These are phyloP conservation scores for Gyps fulvus DNA, from an alignment of 2,113 vertebrate species.

Conservation along the genomic window DNA sequence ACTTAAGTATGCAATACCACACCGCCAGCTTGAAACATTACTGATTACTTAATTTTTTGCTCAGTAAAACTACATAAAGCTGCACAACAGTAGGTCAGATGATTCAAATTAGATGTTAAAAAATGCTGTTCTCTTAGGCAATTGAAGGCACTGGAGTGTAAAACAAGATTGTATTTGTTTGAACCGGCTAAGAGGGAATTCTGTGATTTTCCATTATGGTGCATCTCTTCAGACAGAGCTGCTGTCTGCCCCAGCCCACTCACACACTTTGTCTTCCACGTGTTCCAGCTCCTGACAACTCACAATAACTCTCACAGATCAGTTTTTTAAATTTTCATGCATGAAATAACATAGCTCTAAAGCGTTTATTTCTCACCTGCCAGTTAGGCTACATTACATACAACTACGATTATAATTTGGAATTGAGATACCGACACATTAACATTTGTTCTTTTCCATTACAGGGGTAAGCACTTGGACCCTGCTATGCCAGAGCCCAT, in stretches of 20 bases:
- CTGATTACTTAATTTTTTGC: background rate
- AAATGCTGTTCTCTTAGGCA: background rate
- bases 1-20: background rate
- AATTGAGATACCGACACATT: background rate
- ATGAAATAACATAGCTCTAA: background rate
- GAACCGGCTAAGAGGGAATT: background rate
- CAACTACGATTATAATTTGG: background rate
- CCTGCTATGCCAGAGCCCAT: background rate
- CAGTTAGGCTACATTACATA: background rate
- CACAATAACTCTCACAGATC: background rate
- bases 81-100: background rate
- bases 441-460: background rate
- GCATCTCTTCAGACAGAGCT: background rate
- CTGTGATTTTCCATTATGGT: background rate
- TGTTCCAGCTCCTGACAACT: background rate
- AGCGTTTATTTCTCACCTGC: background rate
- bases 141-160: background rate
- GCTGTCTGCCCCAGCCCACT: background rate
- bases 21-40: background rate
- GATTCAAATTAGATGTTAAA: constrained; percentile 2
- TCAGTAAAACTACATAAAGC: background rate
- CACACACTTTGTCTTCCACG: background rate
- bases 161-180: background rate
- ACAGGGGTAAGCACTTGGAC: background rate
- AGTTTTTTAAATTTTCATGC: background rate